Base-by-base conservation (phyloP, 2,888 invertebrate genomes). In the Entomobrya proxima region DNA sequence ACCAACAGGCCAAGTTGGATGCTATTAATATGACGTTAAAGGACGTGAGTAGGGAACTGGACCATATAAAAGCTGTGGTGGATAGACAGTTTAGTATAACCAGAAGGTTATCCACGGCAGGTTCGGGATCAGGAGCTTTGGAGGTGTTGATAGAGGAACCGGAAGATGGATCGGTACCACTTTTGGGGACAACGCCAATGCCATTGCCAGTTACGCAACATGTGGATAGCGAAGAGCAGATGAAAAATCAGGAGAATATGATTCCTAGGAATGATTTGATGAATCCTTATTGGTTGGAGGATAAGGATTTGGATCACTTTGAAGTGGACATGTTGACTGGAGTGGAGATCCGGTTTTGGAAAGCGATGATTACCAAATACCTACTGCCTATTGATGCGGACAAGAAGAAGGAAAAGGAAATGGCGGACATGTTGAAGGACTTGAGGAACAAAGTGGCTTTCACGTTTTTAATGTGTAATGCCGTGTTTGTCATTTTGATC, bases 391-490 rank as follows among this genome's bases (percentile, higher is more conserved):
- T 93, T 32, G 91, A 91, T 15, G 91, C 92, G 55, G 92, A 93
- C 84, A 86, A 89, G 21, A 87, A 18, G 89, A 90, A 78, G 90
- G 91, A 88, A 80, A 27, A 35, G 35, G 50, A 90, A 89, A 87
- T 90, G 52, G 89, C 88, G 50, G 69, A 55, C 7, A 91, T 91
- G 9, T 90, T 93, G 67, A 90, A 91, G 47, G 92, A 92, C 50
- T 90, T 93, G 58, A 90, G 93, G 58, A 93, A 93, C 91, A 92
- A 92, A 86, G 91, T 90, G 9, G 91, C 91, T n/a, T 92, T 92
- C 85, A 91, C 91, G 35, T 93, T 93, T 91, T 92, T 93, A 90
- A 93, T 94, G 93, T 91, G 93, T 76, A 94, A 94, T 91, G 92
- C 93, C 69, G 91, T 94, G 15, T 94, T 93, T 92, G 93, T 93